phyloP scores from a whole-genome alignment of 2,888 invertebrate species.

The Pogonocherus hispidulus region DNA sequence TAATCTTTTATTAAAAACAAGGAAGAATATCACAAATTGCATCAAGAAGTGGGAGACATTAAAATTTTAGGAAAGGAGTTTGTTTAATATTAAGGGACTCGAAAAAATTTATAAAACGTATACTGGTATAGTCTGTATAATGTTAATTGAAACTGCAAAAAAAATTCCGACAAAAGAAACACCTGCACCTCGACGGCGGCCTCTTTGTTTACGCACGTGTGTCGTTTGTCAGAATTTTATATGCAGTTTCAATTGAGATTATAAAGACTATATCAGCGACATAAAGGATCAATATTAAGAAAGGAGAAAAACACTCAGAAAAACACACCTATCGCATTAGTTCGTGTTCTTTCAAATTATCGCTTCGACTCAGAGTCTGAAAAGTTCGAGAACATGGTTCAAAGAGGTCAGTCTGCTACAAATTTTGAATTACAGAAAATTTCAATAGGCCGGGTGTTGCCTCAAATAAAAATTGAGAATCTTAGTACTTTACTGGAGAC shows the following conservation, averaged over 20 bases:
- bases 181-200: no score
- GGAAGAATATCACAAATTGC: background rate
- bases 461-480: no score
- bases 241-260: no score
- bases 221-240: no score
- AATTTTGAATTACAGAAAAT: no score
- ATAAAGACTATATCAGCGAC: background rate
- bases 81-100: background rate
- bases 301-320: background rate
- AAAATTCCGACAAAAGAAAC: no score
- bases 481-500: no score
- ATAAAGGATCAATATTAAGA: background rate
- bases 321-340: no score
- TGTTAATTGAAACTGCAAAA: no score
- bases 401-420: background rate
- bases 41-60: background rate
- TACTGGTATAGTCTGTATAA: background rate
- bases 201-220: no score
- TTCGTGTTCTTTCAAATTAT: background rate
- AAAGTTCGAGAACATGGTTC: no score
- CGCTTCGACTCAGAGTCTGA: background rate
- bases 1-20: background rate
- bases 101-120: background rate
- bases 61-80: background rate
- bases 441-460: no score